Base-by-base conservation (phyloP, 2,797 vertebrate species). In the Coluber constrictor region DNA sequence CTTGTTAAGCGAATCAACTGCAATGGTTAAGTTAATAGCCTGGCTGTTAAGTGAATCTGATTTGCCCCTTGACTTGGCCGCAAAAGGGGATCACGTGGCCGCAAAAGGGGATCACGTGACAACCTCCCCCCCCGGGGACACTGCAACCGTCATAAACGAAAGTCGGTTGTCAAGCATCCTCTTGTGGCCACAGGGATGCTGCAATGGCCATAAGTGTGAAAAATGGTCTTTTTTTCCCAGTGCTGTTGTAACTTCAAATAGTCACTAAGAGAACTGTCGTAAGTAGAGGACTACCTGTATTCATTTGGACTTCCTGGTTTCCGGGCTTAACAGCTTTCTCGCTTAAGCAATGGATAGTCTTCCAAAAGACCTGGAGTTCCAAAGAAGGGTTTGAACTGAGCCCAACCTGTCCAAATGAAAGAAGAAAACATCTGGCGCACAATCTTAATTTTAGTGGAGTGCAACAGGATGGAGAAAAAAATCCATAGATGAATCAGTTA, bases 111-210 rank as follows among this genome's bases (percentile, higher is more conserved):
- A 59, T 15, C 57, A 59, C 5, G 1, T 61, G 60, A 61, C 25
- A 9, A 25, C 1, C 16, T 0, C 23, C 1, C 60, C 1, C 60
- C 1, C 23, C 60, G 0, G 25, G 3, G 60, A 27, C 9, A 1
- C 60, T 12, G 25, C 25, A 61, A 11, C 23, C 10, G 0, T 61
- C 10, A 61, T 61, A 61, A 61, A 61, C 0, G 1, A 27, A 10
- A 61, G 60, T 27, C 25, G 27, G 25, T 27, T 11, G 3, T 27
- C 60, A 29, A 61, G 60, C 10, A 0, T 27, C 60, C 60, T 27
- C 60, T 10, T 27, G 9, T 61, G 25, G 27, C 60, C 60, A 11
- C 4, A 9, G 25, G 9, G 25, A 27, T 61, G 9, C 60, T 4
- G 25, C 25, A 61, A 59, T 59, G 20, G 57, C 20, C 2, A 7